Percentiles rank a stretch among this genome's conserved stretches.
Conservation (phyloP, 2,888 invertebrate species). For the Cheilosia grossa region DNA sequence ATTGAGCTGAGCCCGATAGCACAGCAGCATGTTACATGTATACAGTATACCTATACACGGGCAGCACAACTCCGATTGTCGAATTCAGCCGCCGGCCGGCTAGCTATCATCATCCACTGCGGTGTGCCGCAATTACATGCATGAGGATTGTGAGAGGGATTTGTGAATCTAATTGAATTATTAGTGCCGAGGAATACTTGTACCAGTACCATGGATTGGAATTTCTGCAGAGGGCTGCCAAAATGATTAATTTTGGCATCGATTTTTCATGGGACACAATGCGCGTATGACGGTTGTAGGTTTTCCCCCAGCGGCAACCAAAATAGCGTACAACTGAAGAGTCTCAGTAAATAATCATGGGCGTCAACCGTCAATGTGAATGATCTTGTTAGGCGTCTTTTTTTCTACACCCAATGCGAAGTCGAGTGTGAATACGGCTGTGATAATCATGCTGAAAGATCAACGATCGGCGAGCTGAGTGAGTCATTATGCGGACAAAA, state of each 20-base stretch:
- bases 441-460: not conserved
- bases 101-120: conserved; percentile 37
- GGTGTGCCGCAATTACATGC: conserved; percentile 19
- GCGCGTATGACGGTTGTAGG: conserved; percentile 42
- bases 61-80: conserved; percentile 43
- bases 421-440: not conserved
- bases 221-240: conserved; percentile 61
- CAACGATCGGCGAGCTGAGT: conserved; percentile 11
- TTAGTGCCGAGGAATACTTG: conserved; percentile 50
- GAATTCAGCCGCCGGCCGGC: conserved; percentile 30
- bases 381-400: conserved; percentile 52
- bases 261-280: conserved; percentile 30
- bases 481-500: conserved; percentile 19
- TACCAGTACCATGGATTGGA: conserved; percentile 30
- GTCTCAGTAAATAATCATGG: conserved; percentile 66
- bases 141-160: conserved; percentile 50
- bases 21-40: not conserved
- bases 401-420: not conserved
- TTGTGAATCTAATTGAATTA: conserved; percentile 72
- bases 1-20: conserved; percentile 48
- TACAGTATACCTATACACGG: not conserved
- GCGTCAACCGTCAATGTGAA: conserved; percentile 41
- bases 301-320: conserved; percentile 49
- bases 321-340: conserved; percentile 14
- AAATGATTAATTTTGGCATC: conserved; percentile 66